phyloP scores from a whole-genome alignment of 2,113 vertebrate species.

The Oreocharis arfaki region DNA sequence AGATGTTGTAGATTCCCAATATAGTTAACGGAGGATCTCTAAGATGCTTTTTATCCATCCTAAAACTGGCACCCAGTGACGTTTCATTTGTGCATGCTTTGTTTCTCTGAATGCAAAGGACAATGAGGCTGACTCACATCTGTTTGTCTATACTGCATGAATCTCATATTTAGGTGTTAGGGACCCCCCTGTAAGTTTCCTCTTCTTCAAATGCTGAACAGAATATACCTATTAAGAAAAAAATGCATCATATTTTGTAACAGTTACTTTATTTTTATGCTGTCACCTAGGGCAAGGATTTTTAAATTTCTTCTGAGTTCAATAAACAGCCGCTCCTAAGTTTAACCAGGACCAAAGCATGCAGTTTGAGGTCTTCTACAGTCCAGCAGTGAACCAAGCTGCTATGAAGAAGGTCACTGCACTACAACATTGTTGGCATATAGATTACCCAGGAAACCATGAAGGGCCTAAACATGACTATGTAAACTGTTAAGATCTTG shows the following conservation, averaged over 20 bases:
- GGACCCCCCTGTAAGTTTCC: accelerated
- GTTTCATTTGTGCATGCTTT: neutral
- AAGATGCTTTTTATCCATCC: neutral
- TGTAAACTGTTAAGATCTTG: neutral
- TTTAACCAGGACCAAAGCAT: neutral
- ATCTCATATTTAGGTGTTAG: neutral
- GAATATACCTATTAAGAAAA: neutral
- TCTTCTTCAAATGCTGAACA: neutral
- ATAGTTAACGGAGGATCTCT: neutral
- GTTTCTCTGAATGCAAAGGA: neutral
- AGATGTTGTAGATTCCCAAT: neutral
- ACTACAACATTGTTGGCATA: neutral
- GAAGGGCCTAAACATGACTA: neutral
- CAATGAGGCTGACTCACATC: neutral
- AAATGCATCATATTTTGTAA: neutral
- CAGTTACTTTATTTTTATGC: neutral
- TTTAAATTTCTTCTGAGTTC: neutral
- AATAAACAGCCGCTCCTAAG: neutral
- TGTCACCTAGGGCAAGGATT: neutral
- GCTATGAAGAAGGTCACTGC: neutral
- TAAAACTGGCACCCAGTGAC: neutral
- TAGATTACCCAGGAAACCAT: neutral
- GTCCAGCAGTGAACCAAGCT: neutral
- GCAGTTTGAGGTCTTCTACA: neutral
- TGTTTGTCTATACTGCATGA: accelerated